phyloP scores from a whole-genome alignment of 2,888 invertebrate species.

The Lycophotia porphyrea region DNA sequence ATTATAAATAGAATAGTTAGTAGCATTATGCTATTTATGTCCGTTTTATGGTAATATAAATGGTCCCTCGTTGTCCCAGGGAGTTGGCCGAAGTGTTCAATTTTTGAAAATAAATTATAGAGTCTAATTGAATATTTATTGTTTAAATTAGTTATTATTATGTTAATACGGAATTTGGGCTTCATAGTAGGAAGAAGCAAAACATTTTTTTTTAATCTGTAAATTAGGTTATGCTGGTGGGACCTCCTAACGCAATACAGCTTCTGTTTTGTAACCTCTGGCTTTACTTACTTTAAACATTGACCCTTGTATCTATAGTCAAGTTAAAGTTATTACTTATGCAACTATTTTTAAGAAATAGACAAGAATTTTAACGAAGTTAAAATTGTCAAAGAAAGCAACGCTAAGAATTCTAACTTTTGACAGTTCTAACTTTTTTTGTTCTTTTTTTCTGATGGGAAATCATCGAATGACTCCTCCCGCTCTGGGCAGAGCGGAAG shows the following conservation, averaged over 20 bases:
- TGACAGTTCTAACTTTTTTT: no score
- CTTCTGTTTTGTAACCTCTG: not conserved
- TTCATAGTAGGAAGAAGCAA: not conserved
- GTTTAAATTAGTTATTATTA: constrained; percentile 18
- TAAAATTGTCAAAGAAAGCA: no score
- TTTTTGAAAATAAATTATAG: constrained; percentile 56
- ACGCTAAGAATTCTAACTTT: no score
- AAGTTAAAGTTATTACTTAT: no score
- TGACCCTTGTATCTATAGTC: no score
- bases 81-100: constrained; percentile 15
- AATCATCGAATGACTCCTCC: no score
- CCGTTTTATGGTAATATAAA: constrained; percentile 68
- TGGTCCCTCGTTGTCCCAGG: constrained; percentile 30
- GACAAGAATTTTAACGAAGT: no score
- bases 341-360: no score
- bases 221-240: not conserved
- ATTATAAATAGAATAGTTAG: constrained; percentile 53
- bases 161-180: not conserved
- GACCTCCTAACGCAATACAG: not conserved
- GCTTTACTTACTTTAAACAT: not conserved
- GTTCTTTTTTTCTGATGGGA: no score
- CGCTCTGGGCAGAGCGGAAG: no score
- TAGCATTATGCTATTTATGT: constrained; percentile 73
- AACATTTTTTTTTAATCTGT: not conserved
- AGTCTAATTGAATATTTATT: constrained; percentile 54